Evolutionary conservation across 2,113 vertebrate species (phyloP).

Genomic region (Microcebus griseorufus): DNA sequence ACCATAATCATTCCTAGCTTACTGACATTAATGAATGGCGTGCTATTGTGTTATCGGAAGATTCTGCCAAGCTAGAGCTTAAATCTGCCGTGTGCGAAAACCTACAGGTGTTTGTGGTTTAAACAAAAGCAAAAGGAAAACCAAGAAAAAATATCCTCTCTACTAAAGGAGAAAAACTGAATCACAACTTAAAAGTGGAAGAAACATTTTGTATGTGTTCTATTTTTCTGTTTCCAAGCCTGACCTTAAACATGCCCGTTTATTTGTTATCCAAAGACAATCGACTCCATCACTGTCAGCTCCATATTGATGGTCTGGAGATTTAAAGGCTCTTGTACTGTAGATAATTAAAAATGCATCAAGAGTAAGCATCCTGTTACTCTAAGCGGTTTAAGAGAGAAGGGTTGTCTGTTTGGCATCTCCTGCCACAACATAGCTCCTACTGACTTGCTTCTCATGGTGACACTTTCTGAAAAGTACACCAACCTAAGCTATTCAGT

Average conservation of each 20-base stretch:
- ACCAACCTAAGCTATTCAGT: slow-evolving; percentile 61
- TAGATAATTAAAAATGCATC: background rate
- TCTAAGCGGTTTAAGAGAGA: background rate
- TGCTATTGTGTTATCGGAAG: background rate
- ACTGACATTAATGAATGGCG: slow-evolving; percentile 7
- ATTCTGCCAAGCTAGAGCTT: background rate
- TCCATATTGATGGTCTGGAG: background rate
- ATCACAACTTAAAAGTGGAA: background rate
- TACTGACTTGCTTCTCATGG: background rate
- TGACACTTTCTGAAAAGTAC: slow-evolving; percentile 49
- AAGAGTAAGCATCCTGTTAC: background rate
- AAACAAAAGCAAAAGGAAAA: slow-evolving; percentile 47
- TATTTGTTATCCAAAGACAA: background rate
- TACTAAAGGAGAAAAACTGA: slow-evolving; percentile 14
- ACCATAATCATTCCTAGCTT: background rate
- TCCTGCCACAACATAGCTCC: background rate
- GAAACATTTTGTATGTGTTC: background rate
- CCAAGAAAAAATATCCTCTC: background rate
- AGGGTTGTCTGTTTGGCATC: background rate
- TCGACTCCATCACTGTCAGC: background rate
- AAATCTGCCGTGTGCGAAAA: background rate
- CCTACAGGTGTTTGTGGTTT: background rate
- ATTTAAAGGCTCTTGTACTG: background rate
- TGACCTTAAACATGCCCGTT: background rate
- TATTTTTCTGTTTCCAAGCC: background rate